Base-by-base conservation (phyloP, 2,888 invertebrate species). In the Agonum fuliginosum region DNA sequence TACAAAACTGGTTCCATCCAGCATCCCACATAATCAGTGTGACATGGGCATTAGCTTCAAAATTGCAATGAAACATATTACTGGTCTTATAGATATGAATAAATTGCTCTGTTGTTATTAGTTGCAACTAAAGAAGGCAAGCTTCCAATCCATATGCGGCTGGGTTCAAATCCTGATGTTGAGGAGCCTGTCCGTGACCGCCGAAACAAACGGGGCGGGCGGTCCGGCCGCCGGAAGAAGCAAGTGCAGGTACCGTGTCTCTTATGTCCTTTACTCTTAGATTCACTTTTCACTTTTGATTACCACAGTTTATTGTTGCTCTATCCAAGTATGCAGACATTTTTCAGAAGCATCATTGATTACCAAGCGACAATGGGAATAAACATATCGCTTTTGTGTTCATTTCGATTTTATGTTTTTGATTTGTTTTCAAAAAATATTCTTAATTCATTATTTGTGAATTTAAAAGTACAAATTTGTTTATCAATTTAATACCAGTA, bases 111-210 rank as follows among this genome's bases (percentile, higher is more conserved):
- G 12, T 62, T 62, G n/a, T 62, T 10, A 27, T 30, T 30, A 70
- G 46, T 70, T 20, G 41, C 6, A 43, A 27, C 10, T 12, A 72
- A 72, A 51, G 72, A 77, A 85, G 86, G 85, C 79, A 87, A 86
- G 82, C 79, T 86, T 78, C 87, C 87, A 71, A 86, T 87, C 74
- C 86, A 85, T 79, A 80, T 86, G 82, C 83, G 87, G 37, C 81
- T 87, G 80, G 87, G 87, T 48, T 82, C 84, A 6, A 83, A 82
- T 76, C 84, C 85, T 51, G 71, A 81, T 6, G 83, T 82, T 78
- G 80, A 80, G 67, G 82, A 83, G 3, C 14, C 34, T 2, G 54
- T 37, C 8, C 54, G 58, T 2, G 77, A 70, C 12, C 69, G 77
- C 17, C 20, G 69, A 58, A 43, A n/a, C 10, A 76, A 77, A 20